phyloP scores from a whole-genome alignment of 2,113 vertebrate species.

The Brachionichthys hirsutus region DNA sequence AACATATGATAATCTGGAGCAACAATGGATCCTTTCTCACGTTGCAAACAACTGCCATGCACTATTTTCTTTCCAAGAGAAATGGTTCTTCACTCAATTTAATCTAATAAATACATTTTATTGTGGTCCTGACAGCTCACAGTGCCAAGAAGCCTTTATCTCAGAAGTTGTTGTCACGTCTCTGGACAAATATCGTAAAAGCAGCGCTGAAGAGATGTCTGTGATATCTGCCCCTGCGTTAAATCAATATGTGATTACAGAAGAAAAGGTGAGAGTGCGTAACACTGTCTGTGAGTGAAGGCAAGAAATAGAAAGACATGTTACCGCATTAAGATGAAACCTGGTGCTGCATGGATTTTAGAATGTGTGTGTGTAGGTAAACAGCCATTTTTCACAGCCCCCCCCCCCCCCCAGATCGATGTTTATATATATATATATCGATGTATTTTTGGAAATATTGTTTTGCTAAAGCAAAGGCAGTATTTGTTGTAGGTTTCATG shows the following conservation, averaged over 20 bases:
- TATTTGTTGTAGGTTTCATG: too few relatives aligned
- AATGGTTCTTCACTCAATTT: constrained; percentile 35
- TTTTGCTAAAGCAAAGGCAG: too few relatives aligned
- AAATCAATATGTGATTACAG: constrained; percentile 65
- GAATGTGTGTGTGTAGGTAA: background rate
- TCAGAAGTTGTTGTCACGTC: constrained; percentile 36
- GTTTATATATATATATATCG: too few relatives aligned
- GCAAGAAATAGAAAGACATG: background rate
- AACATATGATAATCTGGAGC: constrained; percentile 14
- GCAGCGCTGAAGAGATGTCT: constrained; percentile 49
- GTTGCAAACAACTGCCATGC: constrained; percentile 8
- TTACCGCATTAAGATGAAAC: constrained; percentile 8
- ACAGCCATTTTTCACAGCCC: too few relatives aligned
- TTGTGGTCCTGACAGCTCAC: constrained; percentile 12
- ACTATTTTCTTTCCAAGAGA: constrained; percentile 7
- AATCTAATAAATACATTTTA: constrained; percentile 46
- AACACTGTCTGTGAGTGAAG: constrained; percentile 14
- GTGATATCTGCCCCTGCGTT: constrained; percentile 47
- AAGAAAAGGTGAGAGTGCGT: constrained; percentile 36
- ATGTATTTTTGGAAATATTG: too few relatives aligned
- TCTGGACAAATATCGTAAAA: constrained; percentile 47
- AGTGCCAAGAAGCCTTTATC: constrained; percentile 40
- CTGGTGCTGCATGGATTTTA: constrained; percentile 1
- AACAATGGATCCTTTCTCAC: constrained; percentile 27
- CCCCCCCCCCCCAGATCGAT: too few relatives aligned